Percentiles rank a stretch among this genome's conserved stretches.
These are phyloP conservation scores for Equus przewalskii DNA, from an alignment of 2,113 vertebrate species.

Conservation along the genomic window DNA sequence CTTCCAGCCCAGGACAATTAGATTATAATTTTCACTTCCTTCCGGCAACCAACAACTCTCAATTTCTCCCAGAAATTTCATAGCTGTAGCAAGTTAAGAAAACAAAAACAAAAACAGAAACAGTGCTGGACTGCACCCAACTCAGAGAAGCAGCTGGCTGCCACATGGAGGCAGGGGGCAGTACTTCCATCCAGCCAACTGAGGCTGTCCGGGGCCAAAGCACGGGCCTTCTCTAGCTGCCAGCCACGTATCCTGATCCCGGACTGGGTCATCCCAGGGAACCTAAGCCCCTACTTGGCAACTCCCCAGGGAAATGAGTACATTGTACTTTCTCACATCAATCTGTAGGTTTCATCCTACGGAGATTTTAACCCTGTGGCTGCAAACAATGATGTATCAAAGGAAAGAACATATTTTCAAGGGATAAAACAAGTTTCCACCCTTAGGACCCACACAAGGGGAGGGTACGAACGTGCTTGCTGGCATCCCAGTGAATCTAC, in stretches of 20 bases:
- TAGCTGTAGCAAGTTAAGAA: neutral
- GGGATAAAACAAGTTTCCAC: neutral
- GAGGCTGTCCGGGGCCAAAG: neutral
- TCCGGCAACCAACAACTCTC: neutral
- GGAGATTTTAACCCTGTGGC: neutral
- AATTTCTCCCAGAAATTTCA: neutral
- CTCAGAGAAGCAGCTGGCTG: neutral
- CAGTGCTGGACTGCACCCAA: neutral
- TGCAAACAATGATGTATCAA: neutral
- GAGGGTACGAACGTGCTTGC: neutral
- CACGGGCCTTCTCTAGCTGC: neutral
- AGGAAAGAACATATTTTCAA: neutral
- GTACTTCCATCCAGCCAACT: neutral
- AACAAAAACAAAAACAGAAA: neutral
- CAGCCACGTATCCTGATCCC: neutral
- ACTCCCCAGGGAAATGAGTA: neutral
- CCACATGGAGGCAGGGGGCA: neutral
- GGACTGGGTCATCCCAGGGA: neutral
- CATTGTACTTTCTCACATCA: neutral
- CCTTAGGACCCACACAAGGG: too few relatives aligned
- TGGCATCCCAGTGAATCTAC: neutral
- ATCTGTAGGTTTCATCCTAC: neutral
- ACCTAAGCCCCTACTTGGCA: neutral
- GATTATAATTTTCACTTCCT: neutral
- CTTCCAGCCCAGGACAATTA: neutral